Evolutionary conservation across 2,888 invertebrate species (phyloP).

Genomic region (Hofmannophila pseudospretella): DNA sequence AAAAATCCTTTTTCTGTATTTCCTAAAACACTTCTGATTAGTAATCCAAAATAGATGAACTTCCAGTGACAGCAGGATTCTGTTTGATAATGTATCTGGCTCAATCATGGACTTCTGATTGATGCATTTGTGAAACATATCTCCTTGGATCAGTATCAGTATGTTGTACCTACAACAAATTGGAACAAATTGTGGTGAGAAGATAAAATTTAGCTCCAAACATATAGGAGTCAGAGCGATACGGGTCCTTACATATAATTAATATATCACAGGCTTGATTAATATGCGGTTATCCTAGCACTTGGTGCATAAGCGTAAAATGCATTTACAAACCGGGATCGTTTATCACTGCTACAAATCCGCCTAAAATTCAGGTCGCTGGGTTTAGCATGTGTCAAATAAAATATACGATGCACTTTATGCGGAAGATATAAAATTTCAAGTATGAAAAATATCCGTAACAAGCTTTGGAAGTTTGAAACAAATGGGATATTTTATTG

Average conservation of each 20-base stretch:
- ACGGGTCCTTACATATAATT: neutral
- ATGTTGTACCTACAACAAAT: too few relatives aligned
- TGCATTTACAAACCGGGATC: neutral
- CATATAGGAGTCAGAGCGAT: too few relatives aligned
- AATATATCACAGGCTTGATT: neutral
- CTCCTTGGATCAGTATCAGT: too few relatives aligned
- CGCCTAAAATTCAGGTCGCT: conserved; percentile 5
- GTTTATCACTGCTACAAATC: neutral
- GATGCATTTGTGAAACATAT: too few relatives aligned
- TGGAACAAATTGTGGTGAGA: too few relatives aligned
- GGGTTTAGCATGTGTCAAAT: conserved; percentile 5
- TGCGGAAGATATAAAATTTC: conserved; percentile 5
- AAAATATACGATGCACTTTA: conserved; percentile 12
- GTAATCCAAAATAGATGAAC: too few relatives aligned
- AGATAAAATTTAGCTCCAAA: too few relatives aligned
- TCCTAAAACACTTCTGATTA: too few relatives aligned
- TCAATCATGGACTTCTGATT: too few relatives aligned
- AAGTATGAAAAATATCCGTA: conserved; percentile 5
- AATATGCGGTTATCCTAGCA: conserved; percentile 1
- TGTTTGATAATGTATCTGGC: too few relatives aligned
- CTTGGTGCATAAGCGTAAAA: neutral
- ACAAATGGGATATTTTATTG: conserved; percentile 5
- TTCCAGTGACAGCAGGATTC: too few relatives aligned
- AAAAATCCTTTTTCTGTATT: too few relatives aligned
- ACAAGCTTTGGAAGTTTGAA: neutral